A percentile compares a stretch with the other conserved stretches of the same genome.
These are phyloP conservation scores for Notamacropus eugenii DNA, from an alignment of 2,797 vertebrate genomes.

Conservation along the genomic window DNA sequence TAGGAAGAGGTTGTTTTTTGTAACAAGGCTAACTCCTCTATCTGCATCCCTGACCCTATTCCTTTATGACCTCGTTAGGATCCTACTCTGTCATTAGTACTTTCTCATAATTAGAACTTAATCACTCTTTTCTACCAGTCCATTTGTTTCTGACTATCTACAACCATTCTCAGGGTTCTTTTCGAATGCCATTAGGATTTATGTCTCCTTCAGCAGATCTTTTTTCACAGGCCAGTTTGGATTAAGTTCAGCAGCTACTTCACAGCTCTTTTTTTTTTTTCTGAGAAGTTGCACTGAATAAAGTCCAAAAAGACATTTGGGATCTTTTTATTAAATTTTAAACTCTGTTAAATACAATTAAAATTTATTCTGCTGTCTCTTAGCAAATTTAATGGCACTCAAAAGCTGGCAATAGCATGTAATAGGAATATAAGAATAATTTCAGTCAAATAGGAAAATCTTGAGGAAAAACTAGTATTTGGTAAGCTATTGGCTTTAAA, in stretches of 20 bases:
- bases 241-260: not conserved
- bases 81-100: not conserved
- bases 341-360: not conserved
- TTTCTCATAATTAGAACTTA: not conserved
- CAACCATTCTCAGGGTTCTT: not conserved
- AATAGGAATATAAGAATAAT: not conserved
- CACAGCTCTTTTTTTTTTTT: not conserved
- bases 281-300: not conserved
- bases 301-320: not conserved
- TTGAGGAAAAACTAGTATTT: not conserved
- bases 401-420: not conserved
- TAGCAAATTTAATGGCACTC: not conserved
- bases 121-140: not conserved
- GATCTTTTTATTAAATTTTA: not conserved
- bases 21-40: not conserved
- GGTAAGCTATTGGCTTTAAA: not conserved
- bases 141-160: not conserved
- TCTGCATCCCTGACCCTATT: not conserved
- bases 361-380: not conserved
- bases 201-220: not conserved
- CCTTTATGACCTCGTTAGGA: not conserved
- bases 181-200: not conserved
- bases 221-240: not conserved
- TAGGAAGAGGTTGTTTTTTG: not conserved
- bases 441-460: not conserved